Conservation (phyloP, 2,113 vertebrate species). For the Colius striatus region DNA sequence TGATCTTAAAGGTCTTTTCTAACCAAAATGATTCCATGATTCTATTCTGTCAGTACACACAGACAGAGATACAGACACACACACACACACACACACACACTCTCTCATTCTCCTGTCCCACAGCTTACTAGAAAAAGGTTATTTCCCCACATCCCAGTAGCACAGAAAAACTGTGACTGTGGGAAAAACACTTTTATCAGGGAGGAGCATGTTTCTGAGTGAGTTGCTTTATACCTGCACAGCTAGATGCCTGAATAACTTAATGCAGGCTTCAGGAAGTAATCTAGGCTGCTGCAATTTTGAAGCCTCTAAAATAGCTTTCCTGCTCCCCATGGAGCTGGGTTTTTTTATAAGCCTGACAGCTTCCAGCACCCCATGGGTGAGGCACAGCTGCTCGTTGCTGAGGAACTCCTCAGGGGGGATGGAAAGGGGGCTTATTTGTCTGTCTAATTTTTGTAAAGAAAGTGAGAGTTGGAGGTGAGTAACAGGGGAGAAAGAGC, state of each 20-base stretch:
- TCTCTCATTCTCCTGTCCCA: background rate
- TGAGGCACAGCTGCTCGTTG: background rate
- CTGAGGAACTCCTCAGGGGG: background rate
- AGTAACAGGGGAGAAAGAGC: background rate
- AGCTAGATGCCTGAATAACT: constrained; percentile 15
- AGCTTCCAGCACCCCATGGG: background rate
- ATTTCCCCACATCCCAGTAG: background rate
- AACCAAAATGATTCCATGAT: too few relatives aligned
- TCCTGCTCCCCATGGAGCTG: background rate
- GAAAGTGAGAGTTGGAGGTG: background rate
- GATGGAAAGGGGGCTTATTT: background rate
- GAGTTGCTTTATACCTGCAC: background rate
- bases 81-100: too few relatives aligned
- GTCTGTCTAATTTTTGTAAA: background rate
- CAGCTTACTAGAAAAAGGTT: background rate
- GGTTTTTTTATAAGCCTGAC: background rate
- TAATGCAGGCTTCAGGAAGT: constrained; percentile 6
- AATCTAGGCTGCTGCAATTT: background rate
- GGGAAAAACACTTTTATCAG: background rate
- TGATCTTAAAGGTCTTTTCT: too few relatives aligned
- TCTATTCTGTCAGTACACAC: too few relatives aligned
- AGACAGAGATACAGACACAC: background rate
- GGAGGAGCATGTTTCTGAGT: background rate
- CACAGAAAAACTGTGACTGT: fast-evolving
- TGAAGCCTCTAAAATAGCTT: constrained; percentile 22